Conservation (phyloP, 37 sponge, comb jelly and placozoan species). For the Mnemiopsis leidyi region DNA sequence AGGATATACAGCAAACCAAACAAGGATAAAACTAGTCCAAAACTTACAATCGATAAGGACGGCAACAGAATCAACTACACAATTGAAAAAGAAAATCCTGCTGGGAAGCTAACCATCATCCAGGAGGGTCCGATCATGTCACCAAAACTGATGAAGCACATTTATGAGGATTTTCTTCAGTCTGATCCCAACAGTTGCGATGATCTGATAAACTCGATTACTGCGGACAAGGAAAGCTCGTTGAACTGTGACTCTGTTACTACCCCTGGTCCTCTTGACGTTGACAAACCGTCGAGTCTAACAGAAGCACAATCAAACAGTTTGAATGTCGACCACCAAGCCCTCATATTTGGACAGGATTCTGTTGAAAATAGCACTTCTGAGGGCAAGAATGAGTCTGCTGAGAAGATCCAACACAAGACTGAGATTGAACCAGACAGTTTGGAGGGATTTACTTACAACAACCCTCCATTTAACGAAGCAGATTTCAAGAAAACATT, state of each 20-base stretch:
- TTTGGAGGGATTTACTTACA: conserved; percentile 47
- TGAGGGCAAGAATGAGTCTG: background rate
- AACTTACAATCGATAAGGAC: conserved; percentile 32
- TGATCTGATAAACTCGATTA: background rate
- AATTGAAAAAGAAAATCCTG: background rate
- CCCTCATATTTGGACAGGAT: conserved; percentile 3
- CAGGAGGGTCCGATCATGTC: conserved; percentile 29
- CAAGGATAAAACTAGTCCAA: conserved; percentile 5
- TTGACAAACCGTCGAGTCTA: background rate
- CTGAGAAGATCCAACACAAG: background rate
- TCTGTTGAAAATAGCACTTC: background rate
- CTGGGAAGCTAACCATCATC: conserved; percentile 14
- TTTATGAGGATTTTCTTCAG: conserved; percentile 13
- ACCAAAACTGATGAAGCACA: conserved; percentile 62
- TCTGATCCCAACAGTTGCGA: conserved; percentile 32
- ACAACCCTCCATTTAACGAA: background rate
- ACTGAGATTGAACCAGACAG: background rate
- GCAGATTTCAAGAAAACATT: conserved; percentile 55
- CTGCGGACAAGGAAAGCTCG: background rate
- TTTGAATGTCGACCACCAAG: background rate
- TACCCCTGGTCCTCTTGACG: background rate
- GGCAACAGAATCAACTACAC: conserved; percentile 38
- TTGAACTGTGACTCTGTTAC: background rate
- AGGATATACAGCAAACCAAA: background rate
- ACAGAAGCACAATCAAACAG: background rate